Conservation (phyloP, 1,140 invertebrate species). For the Theocolax elegans region DNA sequence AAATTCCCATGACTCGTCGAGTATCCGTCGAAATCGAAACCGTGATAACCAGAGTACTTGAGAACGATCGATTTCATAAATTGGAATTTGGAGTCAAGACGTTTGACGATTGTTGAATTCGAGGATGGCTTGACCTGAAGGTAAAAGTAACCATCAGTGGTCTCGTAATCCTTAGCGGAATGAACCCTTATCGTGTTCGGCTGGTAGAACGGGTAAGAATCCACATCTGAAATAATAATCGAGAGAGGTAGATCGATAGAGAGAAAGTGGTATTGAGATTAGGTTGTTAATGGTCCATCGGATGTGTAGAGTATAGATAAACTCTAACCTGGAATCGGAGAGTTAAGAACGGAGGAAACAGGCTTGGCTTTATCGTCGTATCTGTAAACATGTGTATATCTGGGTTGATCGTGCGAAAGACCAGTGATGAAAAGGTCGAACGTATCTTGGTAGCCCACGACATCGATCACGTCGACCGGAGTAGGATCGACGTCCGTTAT, state of each 20-base stretch:
- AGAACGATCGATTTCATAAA: background rate
- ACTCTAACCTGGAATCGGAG: constrained; percentile 17
- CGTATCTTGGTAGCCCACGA: constrained; percentile 7
- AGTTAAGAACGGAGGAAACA: background rate
- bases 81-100: background rate
- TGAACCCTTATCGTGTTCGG: constrained; percentile 8
- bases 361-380: background rate
- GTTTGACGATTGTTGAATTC: background rate
- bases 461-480: constrained; percentile 15
- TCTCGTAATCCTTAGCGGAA: background rate
- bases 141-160: background rate
- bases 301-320: no score
- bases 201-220: constrained; percentile 9
- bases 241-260: no score
- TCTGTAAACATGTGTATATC: background rate
- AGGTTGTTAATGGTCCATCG: background rate
- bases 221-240: background rate
- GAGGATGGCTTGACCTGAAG: background rate
- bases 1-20: constrained; percentile 4
- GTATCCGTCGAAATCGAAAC: background rate
- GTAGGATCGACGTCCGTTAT: background rate
- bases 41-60: background rate
- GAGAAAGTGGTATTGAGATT: background rate
- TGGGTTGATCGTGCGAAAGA: background rate
- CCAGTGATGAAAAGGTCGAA: constrained; percentile 8